These are phyloP conservation scores for Euwallacea similis DNA, from an alignment of 1,140 invertebrate species.

Conservation along the genomic window DNA sequence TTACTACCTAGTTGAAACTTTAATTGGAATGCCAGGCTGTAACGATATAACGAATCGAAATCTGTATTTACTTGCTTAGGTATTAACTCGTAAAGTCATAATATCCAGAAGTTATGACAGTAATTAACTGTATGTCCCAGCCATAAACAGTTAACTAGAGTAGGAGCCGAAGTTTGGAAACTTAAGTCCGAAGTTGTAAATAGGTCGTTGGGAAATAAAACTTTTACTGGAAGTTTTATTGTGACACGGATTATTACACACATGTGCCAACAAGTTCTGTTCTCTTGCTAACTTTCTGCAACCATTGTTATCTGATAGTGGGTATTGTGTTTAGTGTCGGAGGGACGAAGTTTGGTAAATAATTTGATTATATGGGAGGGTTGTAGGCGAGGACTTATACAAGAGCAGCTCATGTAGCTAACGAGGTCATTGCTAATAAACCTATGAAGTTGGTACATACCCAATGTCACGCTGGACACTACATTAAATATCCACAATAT, in stretches of 20 bases:
- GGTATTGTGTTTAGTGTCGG: slow-evolving; percentile 8
- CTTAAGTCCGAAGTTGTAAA: slow-evolving; percentile 24
- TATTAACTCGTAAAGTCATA: slow-evolving; percentile 26
- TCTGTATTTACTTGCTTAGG: background rate
- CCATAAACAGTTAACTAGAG: slow-evolving; percentile 33
- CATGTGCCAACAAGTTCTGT: slow-evolving; percentile 33
- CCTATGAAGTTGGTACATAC: too few species aligned
- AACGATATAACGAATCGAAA: too few species aligned
- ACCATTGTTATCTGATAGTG: slow-evolving; percentile 28
- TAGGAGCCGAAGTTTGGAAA: slow-evolving; percentile 22
- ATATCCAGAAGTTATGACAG: slow-evolving; percentile 29
- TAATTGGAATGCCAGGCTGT: too few species aligned
- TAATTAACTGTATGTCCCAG: slow-evolving; percentile 30
- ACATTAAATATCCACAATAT: too few species aligned
- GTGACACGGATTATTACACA: slow-evolving; percentile 32
- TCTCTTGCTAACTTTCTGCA: slow-evolving; percentile 19
- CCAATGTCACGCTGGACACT: too few species aligned
- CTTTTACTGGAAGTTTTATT: slow-evolving; percentile 29
- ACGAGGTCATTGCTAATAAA: too few species aligned
- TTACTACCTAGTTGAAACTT: too few species aligned
- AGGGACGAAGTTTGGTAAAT: slow-evolving; percentile 17
- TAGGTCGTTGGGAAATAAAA: slow-evolving; percentile 26
- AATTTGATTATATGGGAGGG: slow-evolving; percentile 14
- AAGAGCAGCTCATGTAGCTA: too few species aligned
- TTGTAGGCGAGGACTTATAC: too few species aligned